Evolutionary conservation across 2,113 vertebrate species (phyloP).

Genomic region (Clarias gariepinus): DNA sequence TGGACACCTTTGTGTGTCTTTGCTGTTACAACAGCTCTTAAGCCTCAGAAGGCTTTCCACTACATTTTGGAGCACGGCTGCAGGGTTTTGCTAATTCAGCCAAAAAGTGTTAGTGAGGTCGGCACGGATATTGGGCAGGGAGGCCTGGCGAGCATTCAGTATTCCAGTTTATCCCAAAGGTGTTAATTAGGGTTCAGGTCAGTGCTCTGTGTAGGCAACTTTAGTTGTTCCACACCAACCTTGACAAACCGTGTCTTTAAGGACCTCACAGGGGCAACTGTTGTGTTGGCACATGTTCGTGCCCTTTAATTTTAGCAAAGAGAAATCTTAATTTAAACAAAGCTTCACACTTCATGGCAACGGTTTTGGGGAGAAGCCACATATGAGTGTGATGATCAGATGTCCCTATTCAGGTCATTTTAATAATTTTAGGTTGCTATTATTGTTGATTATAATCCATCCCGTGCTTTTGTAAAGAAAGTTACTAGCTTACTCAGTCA

Average conservation of each 20-base stretch:
- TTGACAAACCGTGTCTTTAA: not conserved
- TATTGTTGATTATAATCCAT: not conserved
- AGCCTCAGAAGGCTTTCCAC: not conserved
- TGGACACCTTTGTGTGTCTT: not conserved
- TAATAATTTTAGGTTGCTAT: not conserved
- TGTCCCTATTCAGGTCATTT: not conserved
- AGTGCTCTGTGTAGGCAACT: not conserved
- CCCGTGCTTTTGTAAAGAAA: not conserved
- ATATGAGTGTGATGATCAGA: not conserved
- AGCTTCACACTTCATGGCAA: not conserved
- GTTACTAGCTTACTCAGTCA: not conserved
- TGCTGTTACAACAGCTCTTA: not conserved
- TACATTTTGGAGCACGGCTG: not conserved
- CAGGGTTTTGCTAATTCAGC: not conserved
- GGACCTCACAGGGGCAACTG: not conserved
- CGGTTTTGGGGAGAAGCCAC: not conserved
- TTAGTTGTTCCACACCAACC: not conserved
- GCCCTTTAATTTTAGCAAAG: not conserved
- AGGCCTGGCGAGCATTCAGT: not conserved
- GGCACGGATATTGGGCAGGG: not conserved
- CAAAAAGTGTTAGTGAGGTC: not conserved
- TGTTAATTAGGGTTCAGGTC: not conserved
- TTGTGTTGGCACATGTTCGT: not conserved
- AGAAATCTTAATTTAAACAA: not conserved
- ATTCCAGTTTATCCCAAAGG: not conserved